Evolutionary conservation across 2,797 vertebrate species (phyloP), one percentile per base, ranked within the genome.

Genomic region (Acridotheres tristis): DNA sequence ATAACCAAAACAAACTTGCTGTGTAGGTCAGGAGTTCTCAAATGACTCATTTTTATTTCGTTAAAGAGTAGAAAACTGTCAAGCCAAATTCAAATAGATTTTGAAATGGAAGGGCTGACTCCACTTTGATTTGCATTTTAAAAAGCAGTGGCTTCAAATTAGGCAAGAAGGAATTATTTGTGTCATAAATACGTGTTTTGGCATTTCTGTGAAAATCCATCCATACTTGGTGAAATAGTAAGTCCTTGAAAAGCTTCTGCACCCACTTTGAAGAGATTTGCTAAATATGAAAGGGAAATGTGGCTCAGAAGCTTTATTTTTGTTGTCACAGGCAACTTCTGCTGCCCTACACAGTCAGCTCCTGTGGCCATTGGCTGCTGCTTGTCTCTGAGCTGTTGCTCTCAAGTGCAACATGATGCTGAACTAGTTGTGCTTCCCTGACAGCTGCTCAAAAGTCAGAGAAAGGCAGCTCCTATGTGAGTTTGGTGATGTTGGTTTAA

Each of bases 121-220:
- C 69, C 27, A 59, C 93, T 94, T 86, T 88, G 80, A 92, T 92
- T 95, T 90, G 72, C 73, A 48, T 84, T 93, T 96, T 90, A 86
- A 73, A 74, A 95, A 88, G 83, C 73, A 84, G 73, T 77, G 36
- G 21, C 62, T 90, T 88, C 61, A 71, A 80, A 63, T 71, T 80
- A 88, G 86, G 86, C 61, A 90, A 87, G 48, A 92, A 54, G 80
- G 80, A 86, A 84, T 55, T 86, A 57, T 88, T 58, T 66, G 34
- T 69, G 75, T 88, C 67, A 72, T 72, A 79, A 83, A 76, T 74
- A 32, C 0, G 2, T 30, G 38, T 43, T 90, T 83, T 76, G 73
- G 45, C 5, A 3, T 43, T 76, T 83, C 72, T 73, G 2, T 43
- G 76, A 85, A 91, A 93, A 90, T 40, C 48, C 8, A n/a, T 18